Base-by-base conservation (phyloP, 2,113 vertebrate genomes). In the Kryptolebias marmoratus region DNA sequence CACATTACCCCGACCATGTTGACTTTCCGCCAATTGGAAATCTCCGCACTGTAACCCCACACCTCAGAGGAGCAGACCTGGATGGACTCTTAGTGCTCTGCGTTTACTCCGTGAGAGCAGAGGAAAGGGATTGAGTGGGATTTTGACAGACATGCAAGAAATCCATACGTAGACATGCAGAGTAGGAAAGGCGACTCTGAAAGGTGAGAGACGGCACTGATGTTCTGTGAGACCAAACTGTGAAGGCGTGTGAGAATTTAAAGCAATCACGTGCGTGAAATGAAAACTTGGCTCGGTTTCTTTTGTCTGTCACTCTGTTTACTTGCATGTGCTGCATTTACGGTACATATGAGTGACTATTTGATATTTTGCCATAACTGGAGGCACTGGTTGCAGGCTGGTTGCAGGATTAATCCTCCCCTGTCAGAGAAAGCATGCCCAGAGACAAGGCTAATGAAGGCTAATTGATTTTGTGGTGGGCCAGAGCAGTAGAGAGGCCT, bases 391-490 rank as follows among this genome's bases (percentile, higher is more conserved):
- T 57, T 56, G 76, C 61, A 79, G 80, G 62, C 72, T 16, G 0
- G 71, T 58, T 57, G 74, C 58, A 80, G 80, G 64, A 77, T 89
- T 85, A 86, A 88, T 85, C 90, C 86, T 84, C 76, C 82, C 81
- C 76, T 84, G 73, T 68, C 81, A 79, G 72, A 79, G 73, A 75
- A 59, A 85, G 82, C 63, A 72, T 79, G 87, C 88, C 90, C 87
- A 91, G 95, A 82, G 94, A 83, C 85, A 77, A 86, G 92, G 91
- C 91, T 96, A 95, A 97, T 96, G 95, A 97, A 92, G 92, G 93
- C 94, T 96, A 96, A 97, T 98, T 98, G 97, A 98, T 98, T 97
- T 96, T 95, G 92, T 93, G 94, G 95, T 95, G 94, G 93, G 93
- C 94, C 95, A 90, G 88, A 94, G 93, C 95, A 84, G 77, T 87